These are phyloP conservation scores for Galaxea fascicularis DNA, from an alignment of 92 coral and sea anemone genomes.

Conservation along the genomic window DNA sequence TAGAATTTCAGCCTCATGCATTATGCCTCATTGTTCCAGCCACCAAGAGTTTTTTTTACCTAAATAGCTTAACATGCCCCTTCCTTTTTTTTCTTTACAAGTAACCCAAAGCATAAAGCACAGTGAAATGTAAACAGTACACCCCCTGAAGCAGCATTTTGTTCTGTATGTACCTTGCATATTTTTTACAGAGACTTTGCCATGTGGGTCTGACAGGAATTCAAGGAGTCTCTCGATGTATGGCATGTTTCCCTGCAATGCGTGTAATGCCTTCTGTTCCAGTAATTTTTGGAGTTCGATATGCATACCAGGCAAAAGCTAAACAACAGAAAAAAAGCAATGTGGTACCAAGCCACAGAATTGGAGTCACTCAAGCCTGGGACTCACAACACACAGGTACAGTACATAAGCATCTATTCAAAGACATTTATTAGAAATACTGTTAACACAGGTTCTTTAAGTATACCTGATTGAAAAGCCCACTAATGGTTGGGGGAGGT, in stretches of 20 bases:
- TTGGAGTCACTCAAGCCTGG: conserved; percentile 93
- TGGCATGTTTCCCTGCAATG: conserved; percentile 68
- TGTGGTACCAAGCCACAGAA: conserved; percentile 90
- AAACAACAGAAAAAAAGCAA: conserved; percentile 65
- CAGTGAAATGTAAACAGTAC: not conserved
- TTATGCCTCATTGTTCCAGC: too few relatives aligned
- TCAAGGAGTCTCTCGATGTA: not conserved
- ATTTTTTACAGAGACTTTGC: conserved; percentile 35
- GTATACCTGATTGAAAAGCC: not conserved
- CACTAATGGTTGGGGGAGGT: not conserved
- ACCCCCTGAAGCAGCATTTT: not conserved
- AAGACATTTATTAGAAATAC: too few relatives aligned
- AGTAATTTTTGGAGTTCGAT: conserved; percentile 68
- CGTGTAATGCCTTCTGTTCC: conserved; percentile 31
- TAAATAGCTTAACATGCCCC: too few relatives aligned
- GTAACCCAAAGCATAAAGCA: too few relatives aligned
- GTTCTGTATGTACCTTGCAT: not conserved
- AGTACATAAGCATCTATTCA: not conserved
- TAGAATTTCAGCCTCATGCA: too few relatives aligned
- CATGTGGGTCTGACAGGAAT: not conserved
- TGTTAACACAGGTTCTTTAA: not conserved
- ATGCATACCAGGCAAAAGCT: conserved; percentile 82
- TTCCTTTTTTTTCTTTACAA: too few relatives aligned
- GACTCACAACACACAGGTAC: conserved; percentile 98
- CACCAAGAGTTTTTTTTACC: too few relatives aligned